Percentiles rank a stretch among this genome's conserved stretches.
phyloP scores from a whole-genome alignment of 2,888 invertebrate species.

The Fragum fragum region DNA sequence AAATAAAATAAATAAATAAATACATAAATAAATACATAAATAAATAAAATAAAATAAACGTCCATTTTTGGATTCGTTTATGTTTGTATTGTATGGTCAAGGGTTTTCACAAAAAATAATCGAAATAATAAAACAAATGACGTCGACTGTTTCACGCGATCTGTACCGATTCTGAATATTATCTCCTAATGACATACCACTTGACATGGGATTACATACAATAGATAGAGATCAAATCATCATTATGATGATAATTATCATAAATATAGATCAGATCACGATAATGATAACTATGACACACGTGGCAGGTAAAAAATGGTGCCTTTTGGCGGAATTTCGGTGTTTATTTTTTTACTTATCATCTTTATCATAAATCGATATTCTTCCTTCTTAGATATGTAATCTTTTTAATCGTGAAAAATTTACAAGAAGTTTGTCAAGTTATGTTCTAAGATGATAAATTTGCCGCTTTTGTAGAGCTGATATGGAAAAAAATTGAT shows the following conservation, averaged over 20 bases:
- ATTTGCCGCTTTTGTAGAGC: background rate
- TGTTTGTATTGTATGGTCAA: too few species aligned
- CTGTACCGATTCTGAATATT: background rate
- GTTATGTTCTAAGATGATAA: background rate
- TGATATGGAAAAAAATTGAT: background rate
- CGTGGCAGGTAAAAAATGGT: conserved; percentile 13
- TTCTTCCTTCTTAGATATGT: background rate
- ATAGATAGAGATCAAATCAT: conserved; percentile 8
- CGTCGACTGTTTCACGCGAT: background rate
- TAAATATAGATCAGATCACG: background rate
- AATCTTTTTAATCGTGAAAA: background rate
- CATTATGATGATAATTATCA: background rate
- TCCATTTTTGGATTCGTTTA: too few species aligned
- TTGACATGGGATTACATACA: conserved; percentile 9
- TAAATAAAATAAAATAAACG: too few species aligned
- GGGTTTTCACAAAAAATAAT: too few species aligned
- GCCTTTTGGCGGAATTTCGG: conserved; percentile 1
- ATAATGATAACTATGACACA: conserved; percentile 14
- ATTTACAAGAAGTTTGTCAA: conserved; percentile 6
- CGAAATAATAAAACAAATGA: too few species aligned
- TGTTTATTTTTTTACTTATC: background rate
- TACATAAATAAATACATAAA: too few species aligned
- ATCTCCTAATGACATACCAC: background rate
- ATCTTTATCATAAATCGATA: background rate
- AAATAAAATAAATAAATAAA: too few species aligned